Conservation (phyloP, 2,888 invertebrate genomes). For the Chymomyza amoena region DNA sequence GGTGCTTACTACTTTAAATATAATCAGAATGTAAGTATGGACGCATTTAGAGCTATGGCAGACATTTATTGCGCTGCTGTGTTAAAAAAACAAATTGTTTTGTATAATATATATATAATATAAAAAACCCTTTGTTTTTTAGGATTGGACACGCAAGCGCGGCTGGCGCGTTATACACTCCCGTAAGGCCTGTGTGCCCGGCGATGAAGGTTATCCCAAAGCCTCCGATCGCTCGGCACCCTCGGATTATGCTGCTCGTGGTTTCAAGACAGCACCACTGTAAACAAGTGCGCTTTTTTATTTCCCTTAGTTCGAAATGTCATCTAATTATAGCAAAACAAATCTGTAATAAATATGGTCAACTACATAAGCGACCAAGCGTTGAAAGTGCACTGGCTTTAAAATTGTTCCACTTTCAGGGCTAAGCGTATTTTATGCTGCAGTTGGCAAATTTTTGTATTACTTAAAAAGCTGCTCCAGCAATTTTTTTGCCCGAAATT, state of each 20-base stretch:
- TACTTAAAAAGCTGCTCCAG: slow-evolving; percentile 33
- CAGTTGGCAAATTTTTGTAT: slow-evolving; percentile 23
- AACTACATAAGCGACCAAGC: not conserved
- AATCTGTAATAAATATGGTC: slow-evolving; percentile 50
- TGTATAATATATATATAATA: too few relatives aligned
- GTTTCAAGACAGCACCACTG: slow-evolving; percentile 83
- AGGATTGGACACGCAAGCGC: slow-evolving; percentile 89
- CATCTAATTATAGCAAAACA: slow-evolving; percentile 51
- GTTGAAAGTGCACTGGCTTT: not conserved
- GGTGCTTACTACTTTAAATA: slow-evolving; percentile 90
- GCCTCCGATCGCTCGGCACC: slow-evolving; percentile 81
- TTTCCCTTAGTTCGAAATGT: slow-evolving; percentile 39
- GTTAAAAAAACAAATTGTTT: too few relatives aligned
- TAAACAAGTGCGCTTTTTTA: slow-evolving; percentile 39
- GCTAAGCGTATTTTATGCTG: slow-evolving; percentile 45
- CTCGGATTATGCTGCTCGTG: slow-evolving; percentile 85
- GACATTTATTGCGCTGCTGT: too few relatives aligned
- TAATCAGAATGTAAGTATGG: slow-evolving; percentile 84
- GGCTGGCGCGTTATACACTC: slow-evolving; percentile 84
- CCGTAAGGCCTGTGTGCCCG: slow-evolving; percentile 82
- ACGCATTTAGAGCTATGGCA: too few relatives aligned
- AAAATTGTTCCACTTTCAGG: slow-evolving; percentile 21
- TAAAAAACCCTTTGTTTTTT: slow-evolving; percentile 2
- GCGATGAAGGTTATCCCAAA: slow-evolving; percentile 85
- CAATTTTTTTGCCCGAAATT: slow-evolving; percentile 27